Conservation (phyloP, 1,140 invertebrate genomes). For the Microplitis mediator region DNA sequence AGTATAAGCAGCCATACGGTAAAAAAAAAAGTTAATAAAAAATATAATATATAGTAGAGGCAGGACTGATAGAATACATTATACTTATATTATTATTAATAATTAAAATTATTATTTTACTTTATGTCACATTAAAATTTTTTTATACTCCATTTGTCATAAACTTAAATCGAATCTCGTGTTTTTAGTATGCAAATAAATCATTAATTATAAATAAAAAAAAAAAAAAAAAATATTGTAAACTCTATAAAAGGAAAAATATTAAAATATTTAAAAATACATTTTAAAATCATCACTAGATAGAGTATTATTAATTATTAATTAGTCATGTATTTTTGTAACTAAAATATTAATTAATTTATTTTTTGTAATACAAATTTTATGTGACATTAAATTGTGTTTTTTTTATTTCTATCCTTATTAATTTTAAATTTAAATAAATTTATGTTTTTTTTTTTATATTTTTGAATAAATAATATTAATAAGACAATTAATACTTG, state of each 20-base stretch:
- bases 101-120: conserved; percentile 5
- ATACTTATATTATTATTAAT: conserved; percentile 5
- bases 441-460: neutral
- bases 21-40: conserved; percentile 9
- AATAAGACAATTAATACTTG: too few relatives aligned
- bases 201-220: neutral
- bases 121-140: neutral
- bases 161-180: neutral
- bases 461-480: too few relatives aligned
- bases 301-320: conserved; percentile 55
- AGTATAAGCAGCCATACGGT: conserved; percentile 32
- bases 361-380: conserved; percentile 57
- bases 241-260: conserved; percentile 33
- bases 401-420: neutral
- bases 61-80: conserved; percentile 33
- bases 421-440: neutral
- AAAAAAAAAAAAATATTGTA: conserved; percentile 17
- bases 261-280: conserved; percentile 18
- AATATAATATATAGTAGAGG: conserved; percentile 31
- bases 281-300: conserved; percentile 39
- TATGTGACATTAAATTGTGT: conserved; percentile 40
- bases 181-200: neutral
- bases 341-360: conserved; percentile 53
- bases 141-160: neutral
- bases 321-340: conserved; percentile 54